These are phyloP conservation scores for Fregata magnificens DNA, from an alignment of 2,113 vertebrate genomes.

Conservation along the genomic window DNA sequence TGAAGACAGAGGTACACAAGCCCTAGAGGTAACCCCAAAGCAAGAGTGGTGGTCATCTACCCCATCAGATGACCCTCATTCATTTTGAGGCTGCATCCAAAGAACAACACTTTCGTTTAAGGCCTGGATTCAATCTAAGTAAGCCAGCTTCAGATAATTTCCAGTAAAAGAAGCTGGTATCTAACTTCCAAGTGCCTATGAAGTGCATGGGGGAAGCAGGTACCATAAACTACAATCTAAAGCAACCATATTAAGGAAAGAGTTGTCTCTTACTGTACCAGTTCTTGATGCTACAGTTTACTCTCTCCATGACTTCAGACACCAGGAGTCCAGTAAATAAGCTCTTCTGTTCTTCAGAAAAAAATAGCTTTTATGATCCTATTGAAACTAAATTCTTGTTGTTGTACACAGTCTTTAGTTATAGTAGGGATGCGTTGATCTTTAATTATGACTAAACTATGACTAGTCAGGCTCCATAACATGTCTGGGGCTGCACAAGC, in stretches of 20 bases:
- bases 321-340: background rate
- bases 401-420: background rate
- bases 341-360: background rate
- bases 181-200: background rate
- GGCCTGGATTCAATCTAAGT: background rate
- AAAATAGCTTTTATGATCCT: background rate
- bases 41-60: background rate
- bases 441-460: background rate
- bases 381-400: background rate
- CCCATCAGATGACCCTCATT: no score
- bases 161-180: background rate
- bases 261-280: background rate
- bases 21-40: background rate
- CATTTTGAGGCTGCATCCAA: background rate
- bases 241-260: background rate
- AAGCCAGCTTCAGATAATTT: background rate
- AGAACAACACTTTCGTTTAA: background rate
- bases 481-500: rapidly evolving
- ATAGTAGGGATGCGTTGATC: background rate
- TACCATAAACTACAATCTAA: background rate
- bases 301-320: background rate
- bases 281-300: background rate
- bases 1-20: background rate
- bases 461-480: background rate
- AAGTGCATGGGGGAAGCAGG: background rate